A percentile compares a stretch with the other conserved stretches of the same genome.
Evolutionary conservation across 1,140 invertebrate species (phyloP).

Genomic region (Monomorium pharaonis): DNA sequence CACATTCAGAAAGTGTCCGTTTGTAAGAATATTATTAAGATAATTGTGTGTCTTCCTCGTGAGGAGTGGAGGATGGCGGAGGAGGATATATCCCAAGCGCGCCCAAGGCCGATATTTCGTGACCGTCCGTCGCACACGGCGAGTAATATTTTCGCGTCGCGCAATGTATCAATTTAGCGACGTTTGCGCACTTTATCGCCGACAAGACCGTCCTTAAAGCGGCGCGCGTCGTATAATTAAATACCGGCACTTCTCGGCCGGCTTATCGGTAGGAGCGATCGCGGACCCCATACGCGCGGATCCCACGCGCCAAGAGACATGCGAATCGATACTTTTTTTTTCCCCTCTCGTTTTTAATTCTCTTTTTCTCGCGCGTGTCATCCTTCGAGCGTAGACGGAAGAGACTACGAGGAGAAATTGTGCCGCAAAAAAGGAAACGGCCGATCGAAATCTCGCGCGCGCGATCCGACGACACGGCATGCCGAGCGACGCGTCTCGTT

Average conservation of each 20-base stretch:
- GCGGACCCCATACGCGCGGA: neutral
- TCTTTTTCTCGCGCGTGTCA: neutral
- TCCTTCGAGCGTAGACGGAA: neutral
- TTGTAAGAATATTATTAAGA: neutral
- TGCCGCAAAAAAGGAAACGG: conserved; percentile 47
- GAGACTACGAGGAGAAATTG: conserved; percentile 13
- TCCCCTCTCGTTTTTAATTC: neutral
- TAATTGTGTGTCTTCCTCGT: neutral
- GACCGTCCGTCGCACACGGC: conserved; percentile 4
- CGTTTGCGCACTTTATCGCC: conserved; percentile 61
- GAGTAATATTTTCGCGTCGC: conserved; percentile 55
- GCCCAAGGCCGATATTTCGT: conserved; percentile 14
- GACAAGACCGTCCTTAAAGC: conserved; percentile 63
- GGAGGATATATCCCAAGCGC: neutral
- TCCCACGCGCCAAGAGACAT: neutral
- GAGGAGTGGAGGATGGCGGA: neutral
- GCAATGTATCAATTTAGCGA: conserved; percentile 61
- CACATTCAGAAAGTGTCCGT: neutral
- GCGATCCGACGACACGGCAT: conserved; percentile 38
- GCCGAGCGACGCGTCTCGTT: conserved; percentile 30
- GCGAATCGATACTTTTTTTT: conserved; percentile 46
- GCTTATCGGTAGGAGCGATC: conserved; percentile 65
- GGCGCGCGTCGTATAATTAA: conserved; percentile 69
- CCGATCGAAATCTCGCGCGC: conserved; percentile 65
- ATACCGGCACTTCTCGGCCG: conserved; percentile 67